These are phyloP conservation scores for Pontoporia blainvillei DNA, from an alignment of 2,113 vertebrate genomes.

Conservation along the genomic window DNA sequence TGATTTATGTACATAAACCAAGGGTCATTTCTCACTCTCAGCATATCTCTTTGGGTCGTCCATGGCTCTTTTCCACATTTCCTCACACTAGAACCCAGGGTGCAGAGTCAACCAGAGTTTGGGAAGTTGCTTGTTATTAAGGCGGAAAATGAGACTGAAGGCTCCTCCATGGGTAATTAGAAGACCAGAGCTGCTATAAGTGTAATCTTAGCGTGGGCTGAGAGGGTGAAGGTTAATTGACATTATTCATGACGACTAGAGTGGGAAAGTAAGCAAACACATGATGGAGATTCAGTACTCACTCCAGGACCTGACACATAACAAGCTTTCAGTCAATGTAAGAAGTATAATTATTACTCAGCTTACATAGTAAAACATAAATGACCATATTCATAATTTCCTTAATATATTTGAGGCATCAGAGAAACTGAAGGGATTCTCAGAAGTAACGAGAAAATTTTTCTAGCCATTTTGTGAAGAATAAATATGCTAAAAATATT, in stretches of 20 bases:
- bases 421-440: not conserved
- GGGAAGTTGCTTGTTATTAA: not conserved
- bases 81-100: not conserved
- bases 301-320: not conserved
- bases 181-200: no score
- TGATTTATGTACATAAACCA: not conserved
- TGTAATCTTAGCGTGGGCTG: not conserved
- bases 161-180: rapidly evolving
- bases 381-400: not conserved
- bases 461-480: not conserved
- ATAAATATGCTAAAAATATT: not conserved
- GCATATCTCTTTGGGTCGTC: rapidly evolving
- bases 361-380: not conserved
- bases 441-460: not conserved
- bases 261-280: not conserved
- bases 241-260: not conserved
- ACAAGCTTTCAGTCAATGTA: not conserved
- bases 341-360: not conserved
- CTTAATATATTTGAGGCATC: not conserved
- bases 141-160: no score
- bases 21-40: not conserved
- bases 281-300: no score
- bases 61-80: not conserved
- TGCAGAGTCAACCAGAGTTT: not conserved
- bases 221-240: not conserved